Evolutionary conservation across 2,888 invertebrate species (phyloP), one percentile per base, ranked within the genome.

Genomic region (Mayetiola destructor): DNA sequence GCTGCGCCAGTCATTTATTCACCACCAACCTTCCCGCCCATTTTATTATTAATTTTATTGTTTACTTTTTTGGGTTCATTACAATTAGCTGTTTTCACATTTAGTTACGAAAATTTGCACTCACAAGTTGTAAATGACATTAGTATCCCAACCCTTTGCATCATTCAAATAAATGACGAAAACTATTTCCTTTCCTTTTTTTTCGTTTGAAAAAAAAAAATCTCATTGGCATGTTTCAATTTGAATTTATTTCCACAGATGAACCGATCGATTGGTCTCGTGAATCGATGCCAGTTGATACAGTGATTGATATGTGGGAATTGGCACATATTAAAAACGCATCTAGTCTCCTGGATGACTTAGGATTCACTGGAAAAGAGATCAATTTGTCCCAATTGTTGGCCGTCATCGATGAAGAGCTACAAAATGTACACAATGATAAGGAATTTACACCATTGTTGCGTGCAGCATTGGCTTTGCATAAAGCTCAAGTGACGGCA

Each of bases 241-340:
- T 48, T 9, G 6, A 18, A 12, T 20, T 20, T 27, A 4, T n/a
- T 42, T 48, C n/a, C n/a, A 3, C 36, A 57, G 57, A 53, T 52
- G 40, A 57, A 57, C 30, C 35, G 37, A 30, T 37, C 27, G 30
- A 52, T 20, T 57, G 52, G 52, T 8, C 36, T 20, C 21, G 29
- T 1, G 61, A 61, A 23, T 57, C 58, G 27, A 57, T 54, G 21
- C 67, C 73, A 39, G 69, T 74, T 18, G 79, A 81, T 57, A 70
- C 75, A 18, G 75, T 87, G 42, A 73, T 81, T 39, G 84, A 85
- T 62, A 77, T 84, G 66, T 87, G 86, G 84, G 84, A 85, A 69
- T 74, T 77, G 57, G 80, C 82, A 9, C 82, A 83, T 53, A 80
- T 87, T 58, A 73, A 75, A 52, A 78, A 81, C 48, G 79, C 85